Evolutionary conservation across 2,113 vertebrate species (phyloP), one percentile per base, ranked within the genome.

Genomic region (Apteryx mantelli): DNA sequence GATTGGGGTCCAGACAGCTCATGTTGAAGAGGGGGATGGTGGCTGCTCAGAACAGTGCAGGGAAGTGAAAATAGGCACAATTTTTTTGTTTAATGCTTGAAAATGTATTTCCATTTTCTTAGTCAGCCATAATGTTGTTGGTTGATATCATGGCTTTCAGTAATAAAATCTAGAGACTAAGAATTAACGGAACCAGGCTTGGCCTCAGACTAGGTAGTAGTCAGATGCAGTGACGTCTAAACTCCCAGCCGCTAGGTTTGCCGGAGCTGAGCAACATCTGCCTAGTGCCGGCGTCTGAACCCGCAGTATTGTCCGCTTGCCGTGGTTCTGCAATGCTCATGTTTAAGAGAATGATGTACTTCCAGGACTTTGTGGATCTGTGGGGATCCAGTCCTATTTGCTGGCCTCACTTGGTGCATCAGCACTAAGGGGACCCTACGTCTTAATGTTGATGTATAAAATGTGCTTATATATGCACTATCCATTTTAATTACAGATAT

Each of bases 291-390:
- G 9, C 15, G 8, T 22, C 19, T 75, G 71, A 64, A 64, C 66
- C 73, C 2, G 0, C 28, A 18, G 36, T 21, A 10, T 53, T 0
- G 0, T 20, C 53, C 34, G 34, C 69, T 48, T 53, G 32, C 58
- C 40, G 3, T 22, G 34, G 3, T 16, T n/a, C 21, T 40, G 28
- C 8, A 3, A 15, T 53, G 28, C 26, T 26, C 11, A 1, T 53
- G 25, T 38, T 65, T 53, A n/a, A 30, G 10, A 40, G 46, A 17
- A 8, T 17, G 20, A 6, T 7, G 7, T 20, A 7, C 38, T 42
- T 38, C 9, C 25, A 74, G 55, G 40, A 12, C 85, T 77, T 55
- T 1, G 1, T 46, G 71, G 34, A 4, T 61, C n/a, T 38, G 28
- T 89, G 61, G 55, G 76, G 64, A 55, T 53, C 68, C 10, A 2